Conservation (phyloP, 2,888 invertebrate species). For the Stenodema calcarata region DNA sequence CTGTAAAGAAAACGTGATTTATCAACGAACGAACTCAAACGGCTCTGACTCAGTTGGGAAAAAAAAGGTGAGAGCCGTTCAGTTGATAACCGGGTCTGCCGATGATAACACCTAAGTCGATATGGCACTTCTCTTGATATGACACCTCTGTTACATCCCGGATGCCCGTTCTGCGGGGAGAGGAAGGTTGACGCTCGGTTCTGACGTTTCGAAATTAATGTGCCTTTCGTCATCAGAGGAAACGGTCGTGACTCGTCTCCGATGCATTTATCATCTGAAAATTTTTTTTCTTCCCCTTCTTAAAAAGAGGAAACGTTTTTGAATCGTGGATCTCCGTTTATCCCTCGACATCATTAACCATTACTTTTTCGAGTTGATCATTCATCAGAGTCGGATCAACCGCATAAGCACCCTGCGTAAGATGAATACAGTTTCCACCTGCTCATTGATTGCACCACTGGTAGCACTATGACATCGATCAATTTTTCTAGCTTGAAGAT, state of each 20-base stretch:
- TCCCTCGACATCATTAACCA: neutral
- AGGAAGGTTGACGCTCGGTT: neutral
- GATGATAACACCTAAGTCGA: neutral
- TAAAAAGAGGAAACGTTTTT: neutral
- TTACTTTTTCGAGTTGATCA: neutral
- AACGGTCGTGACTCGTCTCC: conserved; percentile 24
- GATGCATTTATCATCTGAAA: conserved; percentile 10
- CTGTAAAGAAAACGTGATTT: neutral
- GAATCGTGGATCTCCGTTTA: neutral
- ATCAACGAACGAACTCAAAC: neutral
- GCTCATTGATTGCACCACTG: neutral
- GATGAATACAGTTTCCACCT: neutral
- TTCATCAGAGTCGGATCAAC: neutral
- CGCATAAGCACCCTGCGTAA: neutral
- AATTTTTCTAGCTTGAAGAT: too few relatives aligned
- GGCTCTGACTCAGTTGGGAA: neutral
- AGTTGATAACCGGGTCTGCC: conserved; percentile 1
- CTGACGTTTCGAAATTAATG: conserved; percentile 45
- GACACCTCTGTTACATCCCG: conserved; percentile 20
- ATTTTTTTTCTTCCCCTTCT: neutral
- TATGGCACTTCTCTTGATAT: neutral
- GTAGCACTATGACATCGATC: too few relatives aligned
- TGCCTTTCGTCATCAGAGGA: conserved; percentile 29
- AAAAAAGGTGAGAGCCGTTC: neutral
- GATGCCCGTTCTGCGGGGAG: neutral